These are phyloP conservation scores for Drosophila takahashii DNA, from an alignment of 1,140 invertebrate genomes.

Conservation along the genomic window DNA sequence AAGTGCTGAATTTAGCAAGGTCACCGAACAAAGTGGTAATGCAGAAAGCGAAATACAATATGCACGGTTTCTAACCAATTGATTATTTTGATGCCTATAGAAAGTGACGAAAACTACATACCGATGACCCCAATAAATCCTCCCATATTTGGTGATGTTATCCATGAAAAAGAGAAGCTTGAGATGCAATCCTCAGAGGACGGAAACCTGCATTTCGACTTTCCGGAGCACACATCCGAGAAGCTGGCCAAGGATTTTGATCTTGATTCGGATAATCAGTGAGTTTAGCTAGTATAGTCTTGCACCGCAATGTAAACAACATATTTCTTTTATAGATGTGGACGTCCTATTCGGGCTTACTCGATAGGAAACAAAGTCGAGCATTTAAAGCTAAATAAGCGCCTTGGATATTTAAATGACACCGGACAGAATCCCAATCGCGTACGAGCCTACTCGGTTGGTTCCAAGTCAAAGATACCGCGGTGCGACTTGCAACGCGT, in stretches of 20 bases:
- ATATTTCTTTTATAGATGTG: constrained; percentile 61
- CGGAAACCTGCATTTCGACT: constrained; percentile 42
- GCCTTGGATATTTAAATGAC: constrained; percentile 67
- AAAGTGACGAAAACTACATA: constrained; percentile 59
- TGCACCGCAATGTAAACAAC: neutral
- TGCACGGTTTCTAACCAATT: neutral
- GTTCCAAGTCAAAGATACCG: constrained; percentile 87
- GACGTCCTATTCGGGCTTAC: constrained; percentile 91
- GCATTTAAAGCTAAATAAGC: constrained; percentile 76
- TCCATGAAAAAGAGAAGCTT: constrained; percentile 23
- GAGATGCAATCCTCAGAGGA: constrained; percentile 21
- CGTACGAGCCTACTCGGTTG: constrained; percentile 89
- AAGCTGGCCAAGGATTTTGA: constrained; percentile 55
- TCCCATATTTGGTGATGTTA: constrained; percentile 4
- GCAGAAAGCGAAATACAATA: neutral
- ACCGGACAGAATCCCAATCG: constrained; percentile 79
- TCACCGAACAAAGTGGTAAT: constrained; percentile 37
- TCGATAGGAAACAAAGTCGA: constrained; percentile 94
- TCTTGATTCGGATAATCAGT: constrained; percentile 56
- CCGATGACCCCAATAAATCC: constrained; percentile 66
- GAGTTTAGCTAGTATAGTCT: constrained; percentile 7
- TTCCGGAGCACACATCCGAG: constrained; percentile 64
- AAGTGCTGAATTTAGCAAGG: constrained; percentile 44
- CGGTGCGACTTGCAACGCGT: constrained; percentile 71
- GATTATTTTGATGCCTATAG: constrained; percentile 19